These are phyloP conservation scores for Gastracanthus pulcherrimus DNA, from an alignment of 2,888 invertebrate species.

Conservation along the genomic window DNA sequence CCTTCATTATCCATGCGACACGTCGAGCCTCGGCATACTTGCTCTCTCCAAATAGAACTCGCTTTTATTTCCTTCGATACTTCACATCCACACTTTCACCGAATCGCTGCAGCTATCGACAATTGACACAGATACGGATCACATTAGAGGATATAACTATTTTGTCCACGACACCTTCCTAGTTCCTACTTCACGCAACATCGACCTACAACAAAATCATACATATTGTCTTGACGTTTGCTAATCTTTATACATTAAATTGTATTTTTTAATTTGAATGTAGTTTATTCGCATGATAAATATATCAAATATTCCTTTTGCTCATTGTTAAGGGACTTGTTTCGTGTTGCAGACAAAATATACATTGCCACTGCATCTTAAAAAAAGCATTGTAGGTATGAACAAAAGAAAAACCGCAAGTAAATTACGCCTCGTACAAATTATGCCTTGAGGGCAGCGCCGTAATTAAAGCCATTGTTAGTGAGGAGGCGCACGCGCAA, in stretches of 20 bases:
- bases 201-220: not conserved
- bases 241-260: too few relatives aligned
- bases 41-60: not conserved
- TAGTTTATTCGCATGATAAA: not conserved
- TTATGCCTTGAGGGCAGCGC: constrained; percentile 34
- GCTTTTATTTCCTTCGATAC: not conserved
- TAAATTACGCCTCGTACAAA: constrained; percentile 40
- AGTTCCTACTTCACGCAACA: not conserved
- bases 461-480: constrained; percentile 52
- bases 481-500: not conserved
- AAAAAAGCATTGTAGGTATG: not conserved
- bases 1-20: constrained; percentile 47
- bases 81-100: not conserved
- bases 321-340: not conserved
- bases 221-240: not conserved
- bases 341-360: not conserved
- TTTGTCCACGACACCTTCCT: not conserved
- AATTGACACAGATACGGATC: constrained; percentile 25
- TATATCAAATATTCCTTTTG: not conserved
- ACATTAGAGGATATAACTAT: constrained; percentile 3
- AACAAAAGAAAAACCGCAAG: constrained; percentile 45
- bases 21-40: constrained; percentile 21
- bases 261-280: not conserved
- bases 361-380: not conserved
- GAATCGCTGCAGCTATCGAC: not conserved